Percentiles rank a stretch among this genome's conserved stretches.
Conservation (phyloP, 2,113 vertebrate species). For the Notothenia rossii region DNA sequence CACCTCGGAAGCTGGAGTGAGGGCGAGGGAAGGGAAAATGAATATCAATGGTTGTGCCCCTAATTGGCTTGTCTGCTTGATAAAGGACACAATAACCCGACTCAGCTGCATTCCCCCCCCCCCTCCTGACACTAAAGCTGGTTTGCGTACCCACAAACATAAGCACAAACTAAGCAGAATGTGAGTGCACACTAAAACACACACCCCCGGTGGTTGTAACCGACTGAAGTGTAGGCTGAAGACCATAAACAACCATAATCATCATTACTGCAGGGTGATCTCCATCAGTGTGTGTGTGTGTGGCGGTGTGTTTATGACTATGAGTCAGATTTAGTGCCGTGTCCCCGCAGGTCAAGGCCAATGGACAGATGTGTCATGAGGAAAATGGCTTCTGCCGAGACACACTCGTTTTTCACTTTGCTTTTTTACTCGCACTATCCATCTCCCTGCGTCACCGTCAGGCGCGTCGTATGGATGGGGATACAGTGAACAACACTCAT, state of each 20-base stretch:
- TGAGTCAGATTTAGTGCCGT: conserved; percentile 67
- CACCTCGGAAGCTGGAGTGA: conserved; percentile 34
- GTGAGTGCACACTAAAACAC: not conserved
- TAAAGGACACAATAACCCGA: conserved; percentile 73
- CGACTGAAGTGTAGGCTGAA: conserved; percentile 64
- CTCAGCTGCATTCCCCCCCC: conserved; percentile 36
- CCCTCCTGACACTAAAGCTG: conserved; percentile 23
- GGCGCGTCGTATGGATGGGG: conserved; percentile 57
- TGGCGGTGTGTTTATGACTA: conserved; percentile 44
- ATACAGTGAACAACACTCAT: conserved; percentile 64
- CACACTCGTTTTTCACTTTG: conserved; percentile 53
- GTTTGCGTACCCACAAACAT: conserved; percentile 14
- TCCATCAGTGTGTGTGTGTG: conserved; percentile 53
- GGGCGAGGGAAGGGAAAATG: conserved; percentile 56
- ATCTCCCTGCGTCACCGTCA: conserved; percentile 49
- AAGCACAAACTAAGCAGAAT: conserved; percentile 7
- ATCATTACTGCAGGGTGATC: conserved; percentile 71
- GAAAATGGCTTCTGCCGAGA: conserved; percentile 63
- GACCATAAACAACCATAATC: conserved; percentile 74
- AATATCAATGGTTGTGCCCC: conserved; percentile 74
- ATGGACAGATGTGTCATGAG: conserved; percentile 68
- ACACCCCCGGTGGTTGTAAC: conserved; percentile 32
- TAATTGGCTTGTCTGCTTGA: conserved; percentile 79
- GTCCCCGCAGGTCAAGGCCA: conserved; percentile 69
- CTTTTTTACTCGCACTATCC: conserved; percentile 56